Base-by-base conservation (phyloP, 2,113 vertebrate genomes). In the Lepus timidus region DNA sequence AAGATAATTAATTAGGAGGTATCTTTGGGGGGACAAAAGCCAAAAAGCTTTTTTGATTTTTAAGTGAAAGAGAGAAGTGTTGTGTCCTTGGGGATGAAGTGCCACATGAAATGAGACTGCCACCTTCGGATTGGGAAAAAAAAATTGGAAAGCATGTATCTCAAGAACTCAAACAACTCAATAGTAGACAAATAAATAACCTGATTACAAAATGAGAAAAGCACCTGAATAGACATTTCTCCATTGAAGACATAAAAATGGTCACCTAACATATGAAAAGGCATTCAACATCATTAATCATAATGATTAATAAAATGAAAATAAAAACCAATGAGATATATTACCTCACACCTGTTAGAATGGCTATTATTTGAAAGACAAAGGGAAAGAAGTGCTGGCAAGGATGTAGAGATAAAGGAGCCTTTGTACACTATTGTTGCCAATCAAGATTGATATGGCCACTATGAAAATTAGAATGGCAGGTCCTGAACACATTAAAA, bases 351-450 rank as follows among this genome's bases (percentile, higher is more conserved):
- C 17, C 4, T 51, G 0, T 58, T 52, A 44, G 27, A 13, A 90
- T 44, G 17, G 33, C 4, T 31, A 4, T 80, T 90, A n/a, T 55
- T 12, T 44, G 44, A 44, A 44, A 44, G 44, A 90, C 55, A 80
- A n/a, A 36, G n/a, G 4, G n/a, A 14, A 3, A 36, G 5, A 6
- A 12, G 9, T 19, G 62, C 23, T n/a, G 20, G 44, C 0, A 7
- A 67, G 19, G 10, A 3, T 22, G 23, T 36, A 10, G 25, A 68
- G 4, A 51, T 55, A 78, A 16, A 2, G 9, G 16, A 65, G 52
- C 14, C 14, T 0, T n/a, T 52, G 9, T 52, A 25, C 20, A 29
- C 61, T 78, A 3, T 39, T 39, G 17, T 9, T 74, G 6, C 8
- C 44, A 75, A 31, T 64, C 17, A 49, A 64, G 27, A 49, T n/a